Percentiles rank a stretch among this genome's conserved stretches.
Evolutionary conservation across 2,797 vertebrate species (phyloP).

Genomic region (Carduelis carduelis): DNA sequence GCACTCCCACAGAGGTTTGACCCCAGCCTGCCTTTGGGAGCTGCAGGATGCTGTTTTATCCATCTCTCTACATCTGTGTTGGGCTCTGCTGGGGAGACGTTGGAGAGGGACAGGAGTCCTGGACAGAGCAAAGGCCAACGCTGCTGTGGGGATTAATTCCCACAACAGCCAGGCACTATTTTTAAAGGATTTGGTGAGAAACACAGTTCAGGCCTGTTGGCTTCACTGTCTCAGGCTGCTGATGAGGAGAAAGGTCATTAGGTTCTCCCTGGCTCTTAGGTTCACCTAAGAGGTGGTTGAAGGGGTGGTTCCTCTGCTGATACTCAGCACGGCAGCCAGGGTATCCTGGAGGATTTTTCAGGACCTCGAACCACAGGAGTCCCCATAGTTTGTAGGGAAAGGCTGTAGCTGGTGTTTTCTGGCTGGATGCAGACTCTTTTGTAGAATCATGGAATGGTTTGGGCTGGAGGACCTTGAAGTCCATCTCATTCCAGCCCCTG

Average conservation of each 20-base stretch:
- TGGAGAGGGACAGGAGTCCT: not conserved
- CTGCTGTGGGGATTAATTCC: not conserved
- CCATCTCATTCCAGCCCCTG: rapidly evolving
- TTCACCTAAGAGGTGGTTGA: not conserved
- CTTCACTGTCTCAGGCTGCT: not conserved
- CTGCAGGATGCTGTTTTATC: not conserved
- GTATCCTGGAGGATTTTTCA: rapidly evolving
- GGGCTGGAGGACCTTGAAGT: not conserved
- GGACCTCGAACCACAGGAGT: not conserved
- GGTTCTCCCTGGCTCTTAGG: not conserved
- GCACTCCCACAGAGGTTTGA: rapidly evolving
- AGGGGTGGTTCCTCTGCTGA: not conserved
- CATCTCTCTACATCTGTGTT: rapidly evolving
- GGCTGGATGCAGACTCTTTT: not conserved
- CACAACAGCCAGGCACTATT: rapidly evolving
- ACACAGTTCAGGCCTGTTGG: not conserved
- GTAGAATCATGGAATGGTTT: not conserved
- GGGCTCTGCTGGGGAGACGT: not conserved
- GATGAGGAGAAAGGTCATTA: not conserved
- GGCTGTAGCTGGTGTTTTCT: not conserved
- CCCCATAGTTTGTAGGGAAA: not conserved
- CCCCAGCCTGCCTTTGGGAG: not conserved
- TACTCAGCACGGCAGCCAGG: not conserved
- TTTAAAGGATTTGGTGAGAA: not conserved
- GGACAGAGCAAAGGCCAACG: rapidly evolving